These are phyloP conservation scores for Cheilosia vernalis DNA, from an alignment of 2,888 invertebrate genomes.

Conservation along the genomic window DNA sequence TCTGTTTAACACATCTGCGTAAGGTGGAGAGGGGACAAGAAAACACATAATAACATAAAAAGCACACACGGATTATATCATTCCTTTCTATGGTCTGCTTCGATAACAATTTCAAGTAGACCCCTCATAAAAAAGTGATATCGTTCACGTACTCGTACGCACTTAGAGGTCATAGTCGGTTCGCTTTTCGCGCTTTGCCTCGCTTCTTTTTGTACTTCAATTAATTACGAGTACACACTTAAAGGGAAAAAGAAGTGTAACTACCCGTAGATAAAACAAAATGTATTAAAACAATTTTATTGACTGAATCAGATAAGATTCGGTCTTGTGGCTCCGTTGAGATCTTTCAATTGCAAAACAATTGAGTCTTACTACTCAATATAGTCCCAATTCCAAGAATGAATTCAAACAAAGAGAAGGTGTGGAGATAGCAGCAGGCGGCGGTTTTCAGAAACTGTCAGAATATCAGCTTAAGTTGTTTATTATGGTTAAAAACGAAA, in stretches of 20 bases:
- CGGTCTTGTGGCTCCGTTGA: not conserved
- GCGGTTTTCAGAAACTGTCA: too few species aligned
- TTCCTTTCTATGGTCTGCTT: conserved; percentile 23
- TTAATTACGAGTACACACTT: conserved; percentile 26
- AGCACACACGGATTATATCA: conserved; percentile 46
- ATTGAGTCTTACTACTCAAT: not conserved
- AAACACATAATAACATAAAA: not conserved
- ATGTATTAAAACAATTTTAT: conserved; percentile 1
- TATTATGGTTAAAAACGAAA: too few species aligned
- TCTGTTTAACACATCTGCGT: conserved; percentile 30
- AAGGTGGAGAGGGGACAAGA: not conserved
- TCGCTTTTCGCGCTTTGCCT: conserved; percentile 10
- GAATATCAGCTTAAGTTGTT: too few species aligned
- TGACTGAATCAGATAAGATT: conserved; percentile 14
- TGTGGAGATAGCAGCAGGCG: too few species aligned
- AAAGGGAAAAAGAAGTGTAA: not conserved
- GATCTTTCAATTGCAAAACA: conserved; percentile 27
- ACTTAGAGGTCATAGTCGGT: conserved; percentile 35
- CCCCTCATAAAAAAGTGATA: conserved; percentile 10
- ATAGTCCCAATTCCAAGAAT: too few species aligned
- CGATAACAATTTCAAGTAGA: conserved; percentile 43
- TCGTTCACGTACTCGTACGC: conserved; percentile 4
- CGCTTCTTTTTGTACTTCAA: conserved; percentile 23
- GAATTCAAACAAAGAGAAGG: too few species aligned
- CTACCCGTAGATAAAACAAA: conserved; percentile 1